These are phyloP conservation scores for Diorhabda sublineata DNA, from an alignment of 1,140 invertebrate genomes.

Conservation along the genomic window DNA sequence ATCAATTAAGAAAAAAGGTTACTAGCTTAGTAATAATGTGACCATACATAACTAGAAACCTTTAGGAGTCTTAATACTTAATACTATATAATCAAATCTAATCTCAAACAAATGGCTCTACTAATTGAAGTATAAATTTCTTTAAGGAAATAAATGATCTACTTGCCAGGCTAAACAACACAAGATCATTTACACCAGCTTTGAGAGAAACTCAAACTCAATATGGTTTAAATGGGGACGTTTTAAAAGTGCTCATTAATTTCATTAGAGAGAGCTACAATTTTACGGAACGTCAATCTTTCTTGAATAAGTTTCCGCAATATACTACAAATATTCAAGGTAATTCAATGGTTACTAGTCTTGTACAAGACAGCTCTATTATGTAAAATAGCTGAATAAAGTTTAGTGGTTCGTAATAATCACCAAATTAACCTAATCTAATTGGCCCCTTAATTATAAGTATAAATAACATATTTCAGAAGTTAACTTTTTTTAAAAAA, in stretches of 20 bases:
- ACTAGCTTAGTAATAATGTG: no score
- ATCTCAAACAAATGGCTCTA: background rate
- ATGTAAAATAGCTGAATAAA: no score
- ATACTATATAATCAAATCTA: no score
- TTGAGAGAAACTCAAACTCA: slow-evolving; percentile 52
- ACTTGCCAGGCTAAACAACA: slow-evolving; percentile 44
- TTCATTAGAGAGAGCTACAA: slow-evolving; percentile 59
- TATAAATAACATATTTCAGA: no score
- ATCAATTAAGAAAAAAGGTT: no score
- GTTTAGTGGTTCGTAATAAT: no score
- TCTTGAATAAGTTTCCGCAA: slow-evolving; percentile 56
- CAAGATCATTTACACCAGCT: slow-evolving; percentile 42
- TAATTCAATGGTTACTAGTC: background rate
- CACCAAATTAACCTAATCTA: no score
- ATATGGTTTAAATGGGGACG: slow-evolving; percentile 56
- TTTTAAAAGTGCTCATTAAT: slow-evolving; percentile 50
- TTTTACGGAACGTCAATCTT: slow-evolving; percentile 53
- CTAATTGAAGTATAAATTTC: background rate
- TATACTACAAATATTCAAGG: slow-evolving; percentile 53
- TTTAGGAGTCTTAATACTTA: no score
- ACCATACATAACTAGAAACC: no score
- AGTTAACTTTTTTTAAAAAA: no score
- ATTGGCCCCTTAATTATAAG: no score
- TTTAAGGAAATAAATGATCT: slow-evolving; percentile 46
- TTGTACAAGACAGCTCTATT: no score